A percentile compares a stretch with the other conserved stretches of the same genome.
These are phyloP conservation scores for Acanthacorydalis orientalis DNA, from an alignment of 2,888 invertebrate species.

Conservation along the genomic window DNA sequence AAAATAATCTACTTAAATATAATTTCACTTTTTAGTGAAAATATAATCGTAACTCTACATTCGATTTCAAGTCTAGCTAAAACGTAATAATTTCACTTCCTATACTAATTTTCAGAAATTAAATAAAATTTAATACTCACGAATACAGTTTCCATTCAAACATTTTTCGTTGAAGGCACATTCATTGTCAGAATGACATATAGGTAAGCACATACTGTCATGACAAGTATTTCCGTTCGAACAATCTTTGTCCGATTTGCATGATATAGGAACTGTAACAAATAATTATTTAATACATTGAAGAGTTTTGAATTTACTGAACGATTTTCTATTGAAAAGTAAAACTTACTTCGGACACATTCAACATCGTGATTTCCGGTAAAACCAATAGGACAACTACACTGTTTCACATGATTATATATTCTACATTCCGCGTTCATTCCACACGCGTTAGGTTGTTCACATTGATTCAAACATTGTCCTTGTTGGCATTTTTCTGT, in stretches of 20 bases:
- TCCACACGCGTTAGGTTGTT: slow-evolving; percentile 59
- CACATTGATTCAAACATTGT: slow-evolving; percentile 68
- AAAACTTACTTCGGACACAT: slow-evolving; percentile 60
- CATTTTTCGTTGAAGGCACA: slow-evolving; percentile 87
- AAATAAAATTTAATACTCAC: slow-evolving; percentile 32
- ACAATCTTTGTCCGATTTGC: slow-evolving; percentile 54
- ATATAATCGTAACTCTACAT: too few relatives aligned
- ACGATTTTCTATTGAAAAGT: slow-evolving; percentile 2
- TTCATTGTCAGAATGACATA: slow-evolving; percentile 57
- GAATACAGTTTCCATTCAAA: slow-evolving; percentile 58
- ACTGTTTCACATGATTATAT: slow-evolving; percentile 55
- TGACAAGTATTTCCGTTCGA: slow-evolving; percentile 53
- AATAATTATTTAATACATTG: slow-evolving; percentile 3
- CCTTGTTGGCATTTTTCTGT: slow-evolving; percentile 67
- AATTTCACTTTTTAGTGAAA: too few relatives aligned
- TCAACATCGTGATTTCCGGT: slow-evolving; percentile 71
- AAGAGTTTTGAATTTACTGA: slow-evolving; percentile 1
- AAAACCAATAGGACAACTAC: slow-evolving; percentile 70
- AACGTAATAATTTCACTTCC: not conserved
- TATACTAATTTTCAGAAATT: not conserved
- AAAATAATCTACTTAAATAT: too few relatives aligned
- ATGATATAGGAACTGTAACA: slow-evolving; percentile 56
- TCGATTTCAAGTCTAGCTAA: too few relatives aligned
- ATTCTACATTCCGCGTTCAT: slow-evolving; percentile 65
- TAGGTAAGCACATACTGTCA: slow-evolving; percentile 66